Evolutionary conservation across 35 echinoderm and acorn worm genomes (phyloP), one percentile per base, ranked within the genome.

Genomic region (Chiridota heheva): DNA sequence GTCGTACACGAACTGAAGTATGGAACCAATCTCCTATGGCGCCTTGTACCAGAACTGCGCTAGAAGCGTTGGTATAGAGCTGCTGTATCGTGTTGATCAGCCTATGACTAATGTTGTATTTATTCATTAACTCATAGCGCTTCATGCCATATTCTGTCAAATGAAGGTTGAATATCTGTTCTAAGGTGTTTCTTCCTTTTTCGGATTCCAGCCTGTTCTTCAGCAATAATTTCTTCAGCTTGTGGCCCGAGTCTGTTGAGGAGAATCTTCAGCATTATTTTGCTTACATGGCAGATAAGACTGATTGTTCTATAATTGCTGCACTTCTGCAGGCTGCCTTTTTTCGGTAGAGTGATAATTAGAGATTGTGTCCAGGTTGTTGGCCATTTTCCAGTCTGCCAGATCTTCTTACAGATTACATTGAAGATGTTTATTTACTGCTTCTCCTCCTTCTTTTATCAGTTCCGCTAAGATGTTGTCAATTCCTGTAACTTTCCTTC

Each of bases 391-490:
- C 81, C 70, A 43, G 57, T 59, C 33, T 60, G 58, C 73, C 88
- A 86, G 29, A 86, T 86, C 72, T 85, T 69, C 24, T 86, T 91
- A 49, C 88, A 86, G 25, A 86, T 86, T 5, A 3, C 58, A 10
- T 16, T 49, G 44, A 79, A 63, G 8, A 28, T 26, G 42, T 86
- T 43, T 5, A 80, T n/a, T 58, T 15, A 65, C 36, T 6, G 59
- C 63, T 13, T 86, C 71, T 49, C 71, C 72, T 22, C 58, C 76
- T 7, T 30, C 55, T 22, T 44, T 32, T 1, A 68, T 16, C 37
- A 69, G 58, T 63, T 81, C 41, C 40, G 58, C 58, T 42, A 59
- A 40, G 32, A 81, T 63, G 32, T 64, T 81, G 24, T 81, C 77
- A 2, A 63, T 36, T 81, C 55, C 31, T 2, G 64, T 37, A 5